These are phyloP conservation scores for Pristionchus mayeri DNA, from an alignment of 2,888 invertebrate genomes.

Conservation along the genomic window DNA sequence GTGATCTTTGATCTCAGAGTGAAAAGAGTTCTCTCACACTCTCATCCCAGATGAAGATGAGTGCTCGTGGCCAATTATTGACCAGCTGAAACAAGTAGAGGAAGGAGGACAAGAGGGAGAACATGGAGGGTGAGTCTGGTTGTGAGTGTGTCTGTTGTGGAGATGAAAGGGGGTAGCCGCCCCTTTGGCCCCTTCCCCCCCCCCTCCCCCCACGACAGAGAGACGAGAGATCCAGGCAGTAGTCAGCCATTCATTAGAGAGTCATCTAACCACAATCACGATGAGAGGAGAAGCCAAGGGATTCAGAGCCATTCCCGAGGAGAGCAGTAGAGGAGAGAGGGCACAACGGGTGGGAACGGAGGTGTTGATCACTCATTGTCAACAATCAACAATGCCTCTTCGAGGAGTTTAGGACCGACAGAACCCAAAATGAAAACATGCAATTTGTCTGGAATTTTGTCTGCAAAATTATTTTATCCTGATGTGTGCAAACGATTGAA, in stretches of 20 bases:
- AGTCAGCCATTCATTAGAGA: slow-evolving; percentile 25
- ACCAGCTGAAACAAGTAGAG: slow-evolving; percentile 62
- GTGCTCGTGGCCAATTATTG: slow-evolving; percentile 57
- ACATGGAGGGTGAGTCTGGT: slow-evolving; percentile 35
- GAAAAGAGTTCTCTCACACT: slow-evolving; percentile 35
- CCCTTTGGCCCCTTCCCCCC: slow-evolving; percentile 2
- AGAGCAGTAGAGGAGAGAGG: not conserved
- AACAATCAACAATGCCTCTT: too few species aligned
- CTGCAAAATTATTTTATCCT: too few species aligned
- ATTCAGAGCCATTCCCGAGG: not conserved
- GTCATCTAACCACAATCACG: too few species aligned
- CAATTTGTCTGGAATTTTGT: too few species aligned
- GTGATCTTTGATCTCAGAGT: not conserved
- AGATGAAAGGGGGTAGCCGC: slow-evolving; percentile 36
- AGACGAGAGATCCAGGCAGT: slow-evolving; percentile 21
- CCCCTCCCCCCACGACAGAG: not conserved
- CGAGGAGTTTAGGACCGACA: too few species aligned
- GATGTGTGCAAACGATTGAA: too few species aligned
- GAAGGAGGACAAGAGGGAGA: slow-evolving; percentile 49
- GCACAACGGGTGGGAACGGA: not conserved
- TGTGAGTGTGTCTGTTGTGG: slow-evolving; percentile 20
- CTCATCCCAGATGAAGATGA: slow-evolving; percentile 50
- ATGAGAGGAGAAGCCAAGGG: not conserved
- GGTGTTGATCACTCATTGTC: too few species aligned
- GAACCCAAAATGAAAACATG: too few species aligned